Percentiles rank a stretch among this genome's conserved stretches.
These are phyloP conservation scores for Pterostichus madidus DNA, from an alignment of 2,888 invertebrate genomes.

Conservation along the genomic window DNA sequence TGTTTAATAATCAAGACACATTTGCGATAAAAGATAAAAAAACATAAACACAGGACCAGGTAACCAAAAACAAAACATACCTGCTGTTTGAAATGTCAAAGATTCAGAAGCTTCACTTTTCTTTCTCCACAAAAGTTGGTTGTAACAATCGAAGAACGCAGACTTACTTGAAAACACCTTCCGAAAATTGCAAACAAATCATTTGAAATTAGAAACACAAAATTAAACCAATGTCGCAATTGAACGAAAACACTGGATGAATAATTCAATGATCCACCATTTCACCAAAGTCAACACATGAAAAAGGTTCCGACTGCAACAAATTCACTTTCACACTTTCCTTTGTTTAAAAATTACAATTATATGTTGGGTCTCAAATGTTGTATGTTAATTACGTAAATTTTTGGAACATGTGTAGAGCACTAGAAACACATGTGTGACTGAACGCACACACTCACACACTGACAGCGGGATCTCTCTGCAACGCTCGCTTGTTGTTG, in stretches of 20 bases:
- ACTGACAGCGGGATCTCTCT: conserved; percentile 11
- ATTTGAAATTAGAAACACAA: conserved; percentile 8
- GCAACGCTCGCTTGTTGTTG: conserved; percentile 3
- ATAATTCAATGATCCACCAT: conserved; percentile 23
- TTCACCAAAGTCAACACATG: conserved; percentile 6
- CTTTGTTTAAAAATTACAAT: conserved; percentile 35
- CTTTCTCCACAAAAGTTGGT: neutral
- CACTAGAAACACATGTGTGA: neutral
- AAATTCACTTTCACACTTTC: conserved; percentile 65
- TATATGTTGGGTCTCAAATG: neutral
- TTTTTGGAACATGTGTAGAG: conserved; percentile 9
- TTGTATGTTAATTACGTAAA: conserved; percentile 6
- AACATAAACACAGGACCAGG: neutral
- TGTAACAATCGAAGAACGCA: conserved; percentile 1
- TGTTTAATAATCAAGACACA: too few species aligned
- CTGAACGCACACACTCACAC: conserved; percentile 19
- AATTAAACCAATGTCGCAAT: conserved; percentile 11
- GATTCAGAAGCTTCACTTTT: neutral
- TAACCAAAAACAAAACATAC: neutral
- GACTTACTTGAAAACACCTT: neutral
- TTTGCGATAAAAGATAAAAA: neutral
- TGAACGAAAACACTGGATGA: neutral
- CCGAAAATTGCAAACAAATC: neutral
- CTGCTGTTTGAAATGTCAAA: conserved; percentile 2
- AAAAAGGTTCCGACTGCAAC: conserved; percentile 2